A percentile compares a stretch with the other conserved stretches of the same genome.
phyloP scores from a whole-genome alignment of 2,797 vertebrate species.

The Galaxias olidus region DNA sequence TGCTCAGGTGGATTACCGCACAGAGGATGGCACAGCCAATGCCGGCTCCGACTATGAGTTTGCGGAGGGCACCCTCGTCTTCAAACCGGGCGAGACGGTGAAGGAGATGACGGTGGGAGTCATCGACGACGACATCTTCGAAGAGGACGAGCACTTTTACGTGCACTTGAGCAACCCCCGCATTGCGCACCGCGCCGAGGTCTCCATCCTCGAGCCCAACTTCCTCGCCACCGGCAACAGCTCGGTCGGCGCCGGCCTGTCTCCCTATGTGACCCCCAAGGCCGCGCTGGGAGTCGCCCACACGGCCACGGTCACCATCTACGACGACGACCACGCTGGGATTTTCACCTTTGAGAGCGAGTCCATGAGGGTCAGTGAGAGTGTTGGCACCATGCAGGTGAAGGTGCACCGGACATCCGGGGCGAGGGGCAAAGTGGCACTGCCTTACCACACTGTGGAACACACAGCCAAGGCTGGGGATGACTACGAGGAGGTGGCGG shows the following conservation, averaged over 20 bases:
- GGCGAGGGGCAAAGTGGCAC: conserved; percentile 77
- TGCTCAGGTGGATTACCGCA: conserved; percentile 82
- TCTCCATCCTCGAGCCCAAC: conserved; percentile 69
- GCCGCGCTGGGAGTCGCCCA: conserved; percentile 74
- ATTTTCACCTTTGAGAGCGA: conserved; percentile 83
- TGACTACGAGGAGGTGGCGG: conserved; percentile 84
- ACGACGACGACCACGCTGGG: conserved; percentile 87
- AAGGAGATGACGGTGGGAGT: conserved; percentile 85
- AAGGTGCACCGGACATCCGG: conserved; percentile 80
- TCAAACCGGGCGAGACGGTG: conserved; percentile 81
- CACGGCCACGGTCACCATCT: conserved; percentile 84
- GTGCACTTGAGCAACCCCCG: conserved; percentile 83
- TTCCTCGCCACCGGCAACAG: conserved; percentile 74
- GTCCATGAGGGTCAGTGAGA: conserved; percentile 78
- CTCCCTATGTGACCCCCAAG: conserved; percentile 69
- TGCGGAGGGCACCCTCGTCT: conserved; percentile 84
- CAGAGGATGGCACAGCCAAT: conserved; percentile 84
- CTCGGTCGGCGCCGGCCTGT: conserved; percentile 52
- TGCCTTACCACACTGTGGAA: conserved; percentile 81
- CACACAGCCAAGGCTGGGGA: conserved; percentile 83
- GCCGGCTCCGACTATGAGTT: conserved; percentile 88
- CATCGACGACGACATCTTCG: conserved; percentile 87
- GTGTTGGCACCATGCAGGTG: conserved; percentile 74
- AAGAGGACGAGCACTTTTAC: conserved; percentile 87
- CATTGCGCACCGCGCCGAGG: conserved; percentile 73